Evolutionary conservation across 2,888 invertebrate species (phyloP), one percentile per base, ranked within the genome.

Genomic region (Auanema sp.): DNA sequence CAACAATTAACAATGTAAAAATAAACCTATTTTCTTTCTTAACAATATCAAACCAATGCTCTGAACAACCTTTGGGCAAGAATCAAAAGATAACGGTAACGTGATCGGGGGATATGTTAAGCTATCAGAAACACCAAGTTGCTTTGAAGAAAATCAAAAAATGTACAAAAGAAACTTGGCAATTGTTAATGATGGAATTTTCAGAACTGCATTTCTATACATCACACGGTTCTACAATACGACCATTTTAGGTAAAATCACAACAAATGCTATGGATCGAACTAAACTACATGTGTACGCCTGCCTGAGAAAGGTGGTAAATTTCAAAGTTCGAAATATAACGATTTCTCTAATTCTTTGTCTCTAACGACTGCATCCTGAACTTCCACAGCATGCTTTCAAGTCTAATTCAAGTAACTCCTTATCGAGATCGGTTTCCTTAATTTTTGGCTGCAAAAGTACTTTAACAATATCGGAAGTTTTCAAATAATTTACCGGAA

Each of bases 351-450:
- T 23, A 42, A 11, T 41, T 16, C 14, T 18, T 16, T 14, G 18
- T 16, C 11, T 55, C 55, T 67, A 73, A 57, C 73, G 73, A 63
- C 71, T 83, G 69, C 82, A 82, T 23, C 60, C 69, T 8, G 69
- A 68, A 47, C 60, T 72, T 21, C 82, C 82, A 53, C 82, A 82
- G 60, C 82, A 82, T 53, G 79, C 81, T 12, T 78, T 75, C 44
- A 74, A 60, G 60, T 82, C 82, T 52, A 80, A 52, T 57, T 77
- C 72, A 6, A 79, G 63, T 11, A 71, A 24, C 11, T 73, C 64
- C 33, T 69, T 64, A 10, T 69, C 69, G 5, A 65, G 64, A 14
- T 70, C 66, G 11, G 41, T 40, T 42, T 57, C 54, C 1, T 41
- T 18, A 25, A 65, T 58, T 52, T 69, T 71, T 18, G 74, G 71